Evolutionary conservation across 2,888 invertebrate genomes (phyloP).

Genomic region (Dysmachus trigonus): DNA sequence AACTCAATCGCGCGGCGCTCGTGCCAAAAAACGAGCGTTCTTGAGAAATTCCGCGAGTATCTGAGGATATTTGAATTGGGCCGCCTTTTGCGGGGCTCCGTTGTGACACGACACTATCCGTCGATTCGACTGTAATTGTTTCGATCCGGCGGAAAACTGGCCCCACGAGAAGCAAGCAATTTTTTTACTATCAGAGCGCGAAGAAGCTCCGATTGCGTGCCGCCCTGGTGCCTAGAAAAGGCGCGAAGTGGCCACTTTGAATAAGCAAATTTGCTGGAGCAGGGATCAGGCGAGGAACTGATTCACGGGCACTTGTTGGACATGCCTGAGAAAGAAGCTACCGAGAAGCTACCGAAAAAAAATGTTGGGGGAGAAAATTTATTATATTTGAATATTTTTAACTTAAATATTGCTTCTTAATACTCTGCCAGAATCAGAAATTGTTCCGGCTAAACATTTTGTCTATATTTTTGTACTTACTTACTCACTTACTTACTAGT

Average conservation of each 20-base stretch:
- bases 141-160: background rate
- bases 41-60: background rate
- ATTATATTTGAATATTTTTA: background rate
- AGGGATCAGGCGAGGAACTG: background rate
- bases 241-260: background rate
- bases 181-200: background rate
- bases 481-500: too few species aligned
- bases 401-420: too few species aligned
- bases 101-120: background rate
- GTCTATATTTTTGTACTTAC: too few species aligned
- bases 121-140: background rate
- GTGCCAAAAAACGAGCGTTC: background rate
- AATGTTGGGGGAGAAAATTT: background rate
- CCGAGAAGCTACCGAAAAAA: background rate
- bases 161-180: background rate
- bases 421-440: too few species aligned
- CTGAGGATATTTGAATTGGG: background rate
- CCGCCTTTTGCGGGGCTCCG: background rate
- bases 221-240: background rate
- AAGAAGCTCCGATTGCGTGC: background rate
- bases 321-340: background rate
- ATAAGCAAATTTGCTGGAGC: background rate
- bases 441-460: too few species aligned
- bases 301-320: background rate
- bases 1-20: background rate